These are phyloP conservation scores for Hirudinaria manillensis DNA, from an alignment of 2,888 invertebrate genomes.

Conservation along the genomic window DNA sequence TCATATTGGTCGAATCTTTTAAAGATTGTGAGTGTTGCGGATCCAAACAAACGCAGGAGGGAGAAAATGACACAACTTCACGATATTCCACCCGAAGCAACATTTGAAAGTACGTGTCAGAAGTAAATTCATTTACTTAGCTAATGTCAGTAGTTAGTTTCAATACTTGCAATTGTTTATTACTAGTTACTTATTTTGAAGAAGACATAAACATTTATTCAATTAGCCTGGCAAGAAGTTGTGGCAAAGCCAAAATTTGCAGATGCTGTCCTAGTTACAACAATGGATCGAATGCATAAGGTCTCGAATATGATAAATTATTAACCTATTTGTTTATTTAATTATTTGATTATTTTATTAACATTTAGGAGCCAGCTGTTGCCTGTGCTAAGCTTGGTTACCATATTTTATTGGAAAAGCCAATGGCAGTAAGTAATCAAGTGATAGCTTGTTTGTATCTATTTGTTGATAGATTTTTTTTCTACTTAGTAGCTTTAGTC, in stretches of 20 bases:
- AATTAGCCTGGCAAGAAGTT: slow-evolving; percentile 34
- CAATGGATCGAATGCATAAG: slow-evolving; percentile 51
- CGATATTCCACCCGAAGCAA: slow-evolving; percentile 38
- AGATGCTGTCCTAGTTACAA: slow-evolving; percentile 52
- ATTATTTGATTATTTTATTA: background rate
- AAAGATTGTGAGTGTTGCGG: slow-evolving; percentile 48
- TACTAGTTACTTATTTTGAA: background rate
- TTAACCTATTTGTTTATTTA: background rate
- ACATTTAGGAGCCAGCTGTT: slow-evolving; percentile 49
- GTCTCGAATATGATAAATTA: slow-evolving; percentile 32
- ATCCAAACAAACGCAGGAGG: slow-evolving; percentile 45
- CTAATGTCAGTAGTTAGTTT: background rate
- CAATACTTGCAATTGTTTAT: background rate
- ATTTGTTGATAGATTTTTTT: slow-evolving; percentile 13
- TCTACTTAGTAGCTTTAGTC: background rate
- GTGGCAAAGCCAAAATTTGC: slow-evolving; percentile 48
- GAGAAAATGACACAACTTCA: slow-evolving; percentile 40
- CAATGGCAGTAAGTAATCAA: slow-evolving; percentile 53
- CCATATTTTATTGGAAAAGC: slow-evolving; percentile 56
- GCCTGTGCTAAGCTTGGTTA: slow-evolving; percentile 55
- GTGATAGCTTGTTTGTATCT: too few species aligned
- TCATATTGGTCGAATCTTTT: background rate
- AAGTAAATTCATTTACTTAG: background rate
- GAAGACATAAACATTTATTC: background rate
- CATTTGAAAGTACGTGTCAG: background rate